Evolutionary conservation across 1,140 invertebrate species (phyloP).

Genomic region (Dendroctonus valens): DNA sequence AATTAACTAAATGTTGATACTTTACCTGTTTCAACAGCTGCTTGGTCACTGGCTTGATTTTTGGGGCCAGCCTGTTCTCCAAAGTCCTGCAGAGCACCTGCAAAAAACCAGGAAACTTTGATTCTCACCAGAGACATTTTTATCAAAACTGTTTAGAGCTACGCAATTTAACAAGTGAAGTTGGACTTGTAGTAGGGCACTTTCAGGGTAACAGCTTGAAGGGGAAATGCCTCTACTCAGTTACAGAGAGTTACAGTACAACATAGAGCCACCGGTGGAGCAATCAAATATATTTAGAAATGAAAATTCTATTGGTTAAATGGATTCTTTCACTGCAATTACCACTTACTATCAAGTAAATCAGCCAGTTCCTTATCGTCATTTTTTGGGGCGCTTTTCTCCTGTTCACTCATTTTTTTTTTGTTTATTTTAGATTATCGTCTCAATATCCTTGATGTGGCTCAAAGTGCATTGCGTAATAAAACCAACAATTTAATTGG

Average conservation of each 20-base stretch:
- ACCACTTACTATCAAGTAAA: constrained; percentile 45
- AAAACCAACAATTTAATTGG: too few relatives aligned
- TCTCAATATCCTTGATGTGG: neutral
- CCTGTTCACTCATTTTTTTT: constrained; percentile 40
- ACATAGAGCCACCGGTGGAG: neutral
- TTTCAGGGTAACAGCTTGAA: neutral
- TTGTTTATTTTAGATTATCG: neutral
- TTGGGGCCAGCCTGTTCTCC: constrained; percentile 45
- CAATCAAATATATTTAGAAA: neutral
- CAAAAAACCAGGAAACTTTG: neutral
- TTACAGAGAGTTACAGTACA: too few relatives aligned
- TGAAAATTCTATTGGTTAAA: constrained; percentile 4
- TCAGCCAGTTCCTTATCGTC: constrained; percentile 47
- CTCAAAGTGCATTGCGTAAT: constrained; percentile 3
- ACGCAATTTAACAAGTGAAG: neutral
- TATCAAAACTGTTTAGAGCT: too few relatives aligned
- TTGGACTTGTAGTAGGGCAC: neutral
- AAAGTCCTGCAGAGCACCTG: constrained; percentile 61
- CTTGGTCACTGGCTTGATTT: constrained; percentile 27
- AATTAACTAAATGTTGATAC: constrained; percentile 20
- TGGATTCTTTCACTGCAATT: neutral
- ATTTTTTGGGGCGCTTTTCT: constrained; percentile 31
- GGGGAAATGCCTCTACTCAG: neutral
- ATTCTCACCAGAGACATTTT: too few relatives aligned
- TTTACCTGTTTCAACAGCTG: constrained; percentile 7